Percentiles rank a stretch among this genome's conserved stretches.
phyloP scores from a whole-genome alignment of 2,888 invertebrate genomes.

The Campoletis raptor region DNA sequence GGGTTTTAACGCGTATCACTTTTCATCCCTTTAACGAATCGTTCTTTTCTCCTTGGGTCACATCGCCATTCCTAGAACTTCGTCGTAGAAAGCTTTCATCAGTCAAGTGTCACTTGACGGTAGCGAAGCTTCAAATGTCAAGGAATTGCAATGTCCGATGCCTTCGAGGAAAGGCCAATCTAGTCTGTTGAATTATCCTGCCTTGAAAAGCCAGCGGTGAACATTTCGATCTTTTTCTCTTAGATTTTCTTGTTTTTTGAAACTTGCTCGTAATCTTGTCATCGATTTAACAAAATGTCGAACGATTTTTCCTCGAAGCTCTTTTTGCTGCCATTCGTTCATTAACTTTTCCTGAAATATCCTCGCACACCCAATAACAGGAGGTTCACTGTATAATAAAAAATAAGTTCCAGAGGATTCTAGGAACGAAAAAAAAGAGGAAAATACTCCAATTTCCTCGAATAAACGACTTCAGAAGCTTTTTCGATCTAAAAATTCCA shows the following conservation, averaged over 20 bases:
- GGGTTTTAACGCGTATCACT: slow-evolving; percentile 39
- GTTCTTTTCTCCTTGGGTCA: slow-evolving; percentile 8
- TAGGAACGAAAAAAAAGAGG: background rate
- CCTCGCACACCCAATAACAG: background rate
- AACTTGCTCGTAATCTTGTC: slow-evolving; percentile 41
- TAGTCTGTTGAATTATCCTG: slow-evolving; percentile 38
- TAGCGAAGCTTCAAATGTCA: slow-evolving; percentile 60
- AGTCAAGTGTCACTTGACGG: slow-evolving; percentile 78
- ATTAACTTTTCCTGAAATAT: slow-evolving; percentile 17
- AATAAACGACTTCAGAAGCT: background rate
- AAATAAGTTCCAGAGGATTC: background rate
- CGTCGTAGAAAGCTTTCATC: slow-evolving; percentile 75
- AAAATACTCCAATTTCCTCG: background rate
- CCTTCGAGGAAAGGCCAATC: slow-evolving; percentile 51
- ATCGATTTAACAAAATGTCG: slow-evolving; percentile 22
- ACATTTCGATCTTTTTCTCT: slow-evolving; percentile 3
- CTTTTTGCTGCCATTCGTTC: slow-evolving; percentile 12
- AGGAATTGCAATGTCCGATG: slow-evolving; percentile 43
- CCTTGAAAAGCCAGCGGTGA: background rate
- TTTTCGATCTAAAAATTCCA: background rate
- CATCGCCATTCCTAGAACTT: slow-evolving; percentile 42
- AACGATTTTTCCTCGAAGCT: slow-evolving; percentile 18
- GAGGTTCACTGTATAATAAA: slow-evolving; percentile 21
- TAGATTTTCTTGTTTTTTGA: slow-evolving; percentile 34
- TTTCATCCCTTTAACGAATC: slow-evolving; percentile 26